Evolutionary conservation across 2,888 invertebrate species (phyloP), one percentile per base, ranked within the genome.

Genomic region (Xanthia icteritia): DNA sequence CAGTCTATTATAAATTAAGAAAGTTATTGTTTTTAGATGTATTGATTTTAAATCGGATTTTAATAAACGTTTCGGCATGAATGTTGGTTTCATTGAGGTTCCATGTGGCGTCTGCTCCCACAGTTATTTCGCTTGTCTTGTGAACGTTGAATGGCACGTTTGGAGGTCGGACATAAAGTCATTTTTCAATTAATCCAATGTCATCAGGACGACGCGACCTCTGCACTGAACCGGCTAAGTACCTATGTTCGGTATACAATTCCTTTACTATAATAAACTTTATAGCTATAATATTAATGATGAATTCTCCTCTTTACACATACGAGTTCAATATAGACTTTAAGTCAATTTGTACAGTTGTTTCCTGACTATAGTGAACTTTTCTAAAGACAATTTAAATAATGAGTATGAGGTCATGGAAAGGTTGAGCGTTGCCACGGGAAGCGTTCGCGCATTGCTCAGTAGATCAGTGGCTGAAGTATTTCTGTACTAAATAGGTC

Each of bases 131-230:
- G 89, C 89, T 86, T 91, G 91, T 91, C 91, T 92, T 88, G 88
- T 87, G 89, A 88, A 84, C 89, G 88, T 91, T 92, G 91, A 93
- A 92, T 92, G 90, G 91, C 91, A 90, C 90, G 90, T 89, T 91
- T 91, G 91, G 92, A 95, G 95, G 95, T 94, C 95, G 93, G 90
- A 90, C 91, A 89, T 92, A 92, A 94, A 94, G 95, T 95, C 92
- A 95, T 95, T 94, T 95, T 95, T 93, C 95, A 96, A 96, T 96
- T 94, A 94, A 91, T 91, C 88, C 95, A 96, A 96, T 95, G 95
- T 95, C 95, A 94, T 92, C 92, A 93, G 95, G 94, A 94, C 95
- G 91, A 83, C 74, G 76, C 92, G 95, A 93, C 94, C 95, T 94
- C 92, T 92, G 90, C 90, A 89, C 90, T 83, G 90, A 88, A 89